A percentile compares a stretch with the other conserved stretches of the same genome.
phyloP scores from a whole-genome alignment of 2,797 vertebrate genomes.

The Xenentodon cancila region DNA sequence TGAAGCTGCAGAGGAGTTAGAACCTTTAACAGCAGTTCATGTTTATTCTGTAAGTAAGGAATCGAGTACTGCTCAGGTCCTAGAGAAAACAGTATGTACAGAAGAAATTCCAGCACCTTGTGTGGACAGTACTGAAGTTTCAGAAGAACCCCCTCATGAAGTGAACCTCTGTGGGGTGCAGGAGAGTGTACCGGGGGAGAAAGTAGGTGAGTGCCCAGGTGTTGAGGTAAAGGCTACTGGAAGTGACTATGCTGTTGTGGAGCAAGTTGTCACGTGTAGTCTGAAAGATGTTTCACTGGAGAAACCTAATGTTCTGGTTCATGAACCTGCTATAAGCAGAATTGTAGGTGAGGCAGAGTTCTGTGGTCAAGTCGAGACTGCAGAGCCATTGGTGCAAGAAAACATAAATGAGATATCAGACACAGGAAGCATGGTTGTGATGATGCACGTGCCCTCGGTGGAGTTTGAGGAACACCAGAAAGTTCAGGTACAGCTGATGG shows the following conservation, averaged over 20 bases:
- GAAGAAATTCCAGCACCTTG: conserved; percentile 10
- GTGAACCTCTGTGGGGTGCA: conserved; percentile 22
- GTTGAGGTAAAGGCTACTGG: conserved; percentile 20
- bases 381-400: conserved; percentile 34
- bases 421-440: conserved; percentile 42
- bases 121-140: conserved; percentile 17
- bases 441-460: conserved; percentile 47
- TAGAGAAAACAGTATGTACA: conserved; percentile 26
- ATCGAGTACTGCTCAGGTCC: conserved; percentile 7
- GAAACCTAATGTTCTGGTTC: conserved; percentile 24
- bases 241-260: conserved; percentile 7
- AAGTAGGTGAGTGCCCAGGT: conserved; percentile 20
- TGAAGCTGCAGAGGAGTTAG: conserved; percentile 42
- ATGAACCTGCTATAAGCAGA: conserved; percentile 34
- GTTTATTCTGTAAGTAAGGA: conserved; percentile 32
- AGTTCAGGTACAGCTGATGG: conserved; percentile 47
- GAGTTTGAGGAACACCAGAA: conserved; percentile 43
- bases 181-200: conserved; percentile 27
- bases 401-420: conserved; percentile 40
- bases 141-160: conserved; percentile 42
- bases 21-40: conserved; percentile 41
- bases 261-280: conserved; percentile 29
- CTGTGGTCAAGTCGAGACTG: conserved; percentile 50
- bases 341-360: conserved; percentile 20
- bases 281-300: conserved; percentile 29